These are phyloP conservation scores for Gymnocephalus cernua DNA, from an alignment of 2,113 vertebrate genomes.

Conservation along the genomic window DNA sequence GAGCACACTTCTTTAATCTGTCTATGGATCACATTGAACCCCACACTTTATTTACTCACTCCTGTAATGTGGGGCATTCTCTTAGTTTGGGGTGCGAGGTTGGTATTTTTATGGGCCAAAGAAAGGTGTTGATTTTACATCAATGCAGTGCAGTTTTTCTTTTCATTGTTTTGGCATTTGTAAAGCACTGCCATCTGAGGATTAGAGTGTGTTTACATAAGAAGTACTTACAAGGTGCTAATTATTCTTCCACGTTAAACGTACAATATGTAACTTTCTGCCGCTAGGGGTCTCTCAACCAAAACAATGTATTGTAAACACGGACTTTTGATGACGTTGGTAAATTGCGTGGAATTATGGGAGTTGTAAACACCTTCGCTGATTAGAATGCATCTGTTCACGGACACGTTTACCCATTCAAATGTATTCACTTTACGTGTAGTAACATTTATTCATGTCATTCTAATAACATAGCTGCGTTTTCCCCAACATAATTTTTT, in stretches of 20 bases:
- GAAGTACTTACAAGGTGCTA: constrained; percentile 66
- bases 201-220: constrained; percentile 62
- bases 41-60: constrained; percentile 37
- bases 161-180: constrained; percentile 42
- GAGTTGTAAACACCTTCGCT: too few species aligned
- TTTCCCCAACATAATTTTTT: too few species aligned
- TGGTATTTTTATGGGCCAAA: constrained; percentile 48
- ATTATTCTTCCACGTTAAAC: constrained; percentile 65
- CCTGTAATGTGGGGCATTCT: constrained; percentile 29
- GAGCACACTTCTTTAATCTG: not conserved
- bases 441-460: too few species aligned
- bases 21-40: not conserved
- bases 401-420: too few species aligned
- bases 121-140: constrained; percentile 62
- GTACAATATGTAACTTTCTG: too few species aligned
- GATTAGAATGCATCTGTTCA: too few species aligned
- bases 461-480: too few species aligned
- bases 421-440: too few species aligned
- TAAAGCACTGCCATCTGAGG: constrained; percentile 37
- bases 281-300: too few species aligned
- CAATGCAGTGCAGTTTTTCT: constrained; percentile 1
- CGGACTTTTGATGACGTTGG: too few species aligned
- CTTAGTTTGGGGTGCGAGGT: constrained; percentile 1
- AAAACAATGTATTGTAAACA: too few species aligned
- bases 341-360: too few species aligned